Percentiles rank a stretch among this genome's conserved stretches.
These are phyloP conservation scores for Rhinatrema bivittatum DNA, from an alignment of 2,797 vertebrate genomes.

Conservation along the genomic window DNA sequence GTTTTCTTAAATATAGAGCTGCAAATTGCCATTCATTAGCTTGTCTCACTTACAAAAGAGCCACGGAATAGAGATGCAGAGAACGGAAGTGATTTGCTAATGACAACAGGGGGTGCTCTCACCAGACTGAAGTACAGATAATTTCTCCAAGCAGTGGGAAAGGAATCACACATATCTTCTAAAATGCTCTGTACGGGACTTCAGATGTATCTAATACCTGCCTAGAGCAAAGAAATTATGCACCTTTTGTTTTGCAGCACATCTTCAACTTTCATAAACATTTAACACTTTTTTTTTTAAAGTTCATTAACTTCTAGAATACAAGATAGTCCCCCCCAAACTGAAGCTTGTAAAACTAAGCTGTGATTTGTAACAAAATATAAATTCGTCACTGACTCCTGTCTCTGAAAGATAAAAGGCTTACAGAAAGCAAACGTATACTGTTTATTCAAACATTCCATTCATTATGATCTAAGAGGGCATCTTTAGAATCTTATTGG, in stretches of 20 bases:
- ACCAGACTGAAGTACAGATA: slow-evolving; percentile 63
- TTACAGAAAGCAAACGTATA: slow-evolving; percentile 54
- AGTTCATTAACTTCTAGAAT: slow-evolving; percentile 66
- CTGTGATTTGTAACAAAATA: slow-evolving; percentile 55
- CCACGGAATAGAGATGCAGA: slow-evolving; percentile 42
- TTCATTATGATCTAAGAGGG: slow-evolving; percentile 51
- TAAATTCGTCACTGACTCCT: slow-evolving; percentile 57
- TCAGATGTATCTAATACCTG: slow-evolving; percentile 72
- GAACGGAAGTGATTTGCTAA: slow-evolving; percentile 63
- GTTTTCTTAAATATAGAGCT: slow-evolving; percentile 48
- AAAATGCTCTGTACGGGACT: slow-evolving; percentile 58
- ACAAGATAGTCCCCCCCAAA: slow-evolving; percentile 47
- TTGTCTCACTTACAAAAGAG: slow-evolving; percentile 68
- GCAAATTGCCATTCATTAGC: slow-evolving; percentile 67
- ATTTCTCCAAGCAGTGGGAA: slow-evolving; percentile 59
- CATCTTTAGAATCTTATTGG: slow-evolving; percentile 62
- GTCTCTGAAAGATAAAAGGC: slow-evolving; percentile 54
- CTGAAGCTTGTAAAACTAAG: slow-evolving; percentile 43
- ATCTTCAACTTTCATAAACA: slow-evolving; percentile 74
- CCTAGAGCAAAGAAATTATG: slow-evolving; percentile 72
- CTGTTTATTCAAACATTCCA: slow-evolving; percentile 51
- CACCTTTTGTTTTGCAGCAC: slow-evolving; percentile 57
- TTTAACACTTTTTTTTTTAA: slow-evolving; percentile 72
- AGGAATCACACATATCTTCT: slow-evolving; percentile 60
- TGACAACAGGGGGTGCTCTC: slow-evolving; percentile 70